phyloP scores from a whole-genome alignment of 2,888 invertebrate genomes.

The Epirrhoe tristata region DNA sequence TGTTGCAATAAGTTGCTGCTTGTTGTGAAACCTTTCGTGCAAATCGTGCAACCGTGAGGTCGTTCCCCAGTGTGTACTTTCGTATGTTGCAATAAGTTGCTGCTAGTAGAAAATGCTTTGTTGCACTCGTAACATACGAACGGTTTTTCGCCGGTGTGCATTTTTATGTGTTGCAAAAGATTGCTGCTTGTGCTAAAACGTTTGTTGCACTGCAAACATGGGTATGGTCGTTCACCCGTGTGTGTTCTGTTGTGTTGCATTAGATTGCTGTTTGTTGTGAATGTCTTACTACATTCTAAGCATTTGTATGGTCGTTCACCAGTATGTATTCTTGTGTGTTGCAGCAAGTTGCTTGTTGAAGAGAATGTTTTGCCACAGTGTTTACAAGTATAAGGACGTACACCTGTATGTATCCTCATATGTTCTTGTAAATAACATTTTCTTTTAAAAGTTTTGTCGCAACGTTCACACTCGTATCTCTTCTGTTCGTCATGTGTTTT shows the following conservation, averaged over 20 bases:
- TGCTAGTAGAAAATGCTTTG: constrained; percentile 24
- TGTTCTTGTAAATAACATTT: constrained; percentile 24
- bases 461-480: background rate
- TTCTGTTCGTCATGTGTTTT: constrained; percentile 18
- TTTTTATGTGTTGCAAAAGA: constrained; percentile 23
- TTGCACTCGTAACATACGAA: constrained; percentile 22
- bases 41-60: constrained; percentile 14
- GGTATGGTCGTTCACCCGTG: constrained; percentile 21
- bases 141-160: constrained; percentile 29
- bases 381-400: constrained; percentile 14
- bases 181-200: constrained; percentile 26
- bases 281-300: constrained; percentile 16
- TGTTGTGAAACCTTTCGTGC: constrained; percentile 4
- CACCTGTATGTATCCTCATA: constrained; percentile 17
- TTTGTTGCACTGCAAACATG: constrained; percentile 15
- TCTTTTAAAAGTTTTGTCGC: constrained; percentile 16
- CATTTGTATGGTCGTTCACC: constrained; percentile 19
- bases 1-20: constrained; percentile 26
- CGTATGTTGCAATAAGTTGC: constrained; percentile 22
- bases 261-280: constrained; percentile 25
- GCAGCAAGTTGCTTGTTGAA: constrained; percentile 21
- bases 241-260: constrained; percentile 20
- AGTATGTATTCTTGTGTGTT: constrained; percentile 22
- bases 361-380: constrained; percentile 20
- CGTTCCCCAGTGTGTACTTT: constrained; percentile 21